Conservation (phyloP, 2,113 vertebrate genomes). For the Vicugna pacos region DNA sequence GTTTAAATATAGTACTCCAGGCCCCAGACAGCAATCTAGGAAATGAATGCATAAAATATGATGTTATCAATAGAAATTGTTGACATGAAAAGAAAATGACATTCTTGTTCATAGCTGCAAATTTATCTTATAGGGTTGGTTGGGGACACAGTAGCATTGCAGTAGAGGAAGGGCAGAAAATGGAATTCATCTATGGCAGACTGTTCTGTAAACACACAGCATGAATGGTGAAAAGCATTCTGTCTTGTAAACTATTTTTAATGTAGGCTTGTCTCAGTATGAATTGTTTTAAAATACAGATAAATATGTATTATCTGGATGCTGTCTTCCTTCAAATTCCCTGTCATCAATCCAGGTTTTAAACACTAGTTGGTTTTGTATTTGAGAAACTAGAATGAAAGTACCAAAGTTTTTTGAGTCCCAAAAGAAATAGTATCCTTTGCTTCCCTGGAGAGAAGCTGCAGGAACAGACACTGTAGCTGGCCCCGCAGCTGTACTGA, state of each 20-base stretch:
- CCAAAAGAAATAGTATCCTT: slow-evolving; percentile 67
- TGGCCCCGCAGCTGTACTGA: slow-evolving; percentile 23
- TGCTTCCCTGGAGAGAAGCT: not conserved
- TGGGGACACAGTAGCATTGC: slow-evolving; percentile 70
- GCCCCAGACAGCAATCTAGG: slow-evolving; percentile 52
- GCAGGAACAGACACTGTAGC: not conserved
- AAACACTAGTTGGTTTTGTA: slow-evolving; percentile 69
- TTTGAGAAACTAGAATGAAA: slow-evolving; percentile 56
- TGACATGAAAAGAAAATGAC: slow-evolving; percentile 66
- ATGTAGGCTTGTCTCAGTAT: slow-evolving; percentile 62
- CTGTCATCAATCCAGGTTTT: slow-evolving; percentile 63
- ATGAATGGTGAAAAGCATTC: slow-evolving; percentile 57
- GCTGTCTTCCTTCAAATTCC: slow-evolving; percentile 60
- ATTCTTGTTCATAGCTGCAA: slow-evolving; percentile 59
- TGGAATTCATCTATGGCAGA: slow-evolving; percentile 38
- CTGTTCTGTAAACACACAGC: slow-evolving; percentile 58
- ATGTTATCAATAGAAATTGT: slow-evolving; percentile 71
- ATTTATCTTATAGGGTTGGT: slow-evolving; percentile 45
- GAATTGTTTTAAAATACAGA: slow-evolving; percentile 68
- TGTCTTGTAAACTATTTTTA: slow-evolving; percentile 70
- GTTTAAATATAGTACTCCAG: slow-evolving; percentile 31
- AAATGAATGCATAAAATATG: slow-evolving; percentile 68
- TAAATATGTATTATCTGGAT: slow-evolving; percentile 74
- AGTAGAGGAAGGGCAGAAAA: slow-evolving; percentile 40
- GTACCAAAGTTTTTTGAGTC: slow-evolving; percentile 11